phyloP scores from a whole-genome alignment of 2,797 vertebrate species.

The Hemitrygon akajei region DNA sequence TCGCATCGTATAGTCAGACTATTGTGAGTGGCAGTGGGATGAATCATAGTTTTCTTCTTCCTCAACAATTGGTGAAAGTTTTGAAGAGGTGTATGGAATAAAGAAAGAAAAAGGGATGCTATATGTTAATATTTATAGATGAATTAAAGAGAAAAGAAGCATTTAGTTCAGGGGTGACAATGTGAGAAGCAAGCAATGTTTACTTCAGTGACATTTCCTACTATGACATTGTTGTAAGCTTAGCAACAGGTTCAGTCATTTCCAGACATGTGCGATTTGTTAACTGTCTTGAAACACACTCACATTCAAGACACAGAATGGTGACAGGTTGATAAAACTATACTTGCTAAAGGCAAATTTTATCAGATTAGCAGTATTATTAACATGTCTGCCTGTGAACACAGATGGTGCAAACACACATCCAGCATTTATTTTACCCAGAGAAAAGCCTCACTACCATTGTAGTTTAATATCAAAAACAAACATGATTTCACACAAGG shows the following conservation, averaged over 20 bases:
- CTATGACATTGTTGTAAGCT: not conserved
- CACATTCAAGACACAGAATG: slow-evolving; percentile 11
- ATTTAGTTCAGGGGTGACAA: not conserved
- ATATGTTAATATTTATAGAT: not conserved
- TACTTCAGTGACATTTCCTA: not conserved
- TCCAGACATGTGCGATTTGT: not conserved
- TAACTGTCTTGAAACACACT: not conserved
- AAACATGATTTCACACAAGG: slow-evolving; percentile 29
- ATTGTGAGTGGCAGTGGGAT: not conserved
- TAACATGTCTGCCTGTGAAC: not conserved
- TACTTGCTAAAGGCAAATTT: slow-evolving; percentile 4
- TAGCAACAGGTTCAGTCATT: not conserved
- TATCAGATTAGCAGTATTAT: slow-evolving; percentile 15
- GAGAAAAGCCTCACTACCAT: not conserved
- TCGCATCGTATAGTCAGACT: not conserved
- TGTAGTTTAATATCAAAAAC: slow-evolving; percentile 5
- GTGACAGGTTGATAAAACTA: slow-evolving; percentile 29
- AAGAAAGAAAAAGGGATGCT: not conserved
- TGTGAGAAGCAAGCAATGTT: not conserved
- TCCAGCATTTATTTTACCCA: slow-evolving; percentile 3
- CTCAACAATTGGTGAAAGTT: not conserved
- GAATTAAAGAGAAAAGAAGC: not conserved
- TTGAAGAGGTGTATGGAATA: not conserved
- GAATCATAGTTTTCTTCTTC: no score
- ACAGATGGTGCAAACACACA: slow-evolving; percentile 19